Evolutionary conservation across 2,888 invertebrate genomes (phyloP).

Genomic region (Aphodius granarius): DNA sequence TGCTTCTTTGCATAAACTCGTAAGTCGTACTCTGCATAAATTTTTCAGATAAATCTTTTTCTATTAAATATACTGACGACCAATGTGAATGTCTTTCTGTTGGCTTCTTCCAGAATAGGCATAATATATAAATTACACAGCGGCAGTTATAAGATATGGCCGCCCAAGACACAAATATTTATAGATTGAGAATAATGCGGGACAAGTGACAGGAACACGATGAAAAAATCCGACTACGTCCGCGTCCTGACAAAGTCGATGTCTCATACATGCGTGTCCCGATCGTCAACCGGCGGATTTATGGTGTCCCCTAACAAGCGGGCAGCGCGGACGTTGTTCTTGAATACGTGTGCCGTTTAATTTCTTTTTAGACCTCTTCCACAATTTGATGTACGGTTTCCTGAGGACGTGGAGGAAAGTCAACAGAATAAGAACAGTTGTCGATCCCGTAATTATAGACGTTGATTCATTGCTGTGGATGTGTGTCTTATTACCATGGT

Average conservation of each 20-base stretch:
- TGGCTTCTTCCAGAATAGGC: not conserved
- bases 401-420: conserved; percentile 28
- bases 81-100: not conserved
- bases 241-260: conserved; percentile 16
- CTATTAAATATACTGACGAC: too few relatives aligned
- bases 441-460: not conserved
- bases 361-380: conserved; percentile 22
- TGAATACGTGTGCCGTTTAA: conserved; percentile 24
- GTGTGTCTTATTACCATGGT: not conserved
- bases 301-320: conserved; percentile 31
- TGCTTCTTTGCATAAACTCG: too few relatives aligned
- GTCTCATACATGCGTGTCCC: conserved; percentile 20
- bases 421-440: not conserved
- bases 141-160: not conserved
- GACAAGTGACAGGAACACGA: not conserved
- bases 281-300: conserved; percentile 26
- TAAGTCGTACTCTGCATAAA: too few relatives aligned
- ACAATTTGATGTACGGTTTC: conserved; percentile 35
- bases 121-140: not conserved
- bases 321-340: conserved; percentile 28
- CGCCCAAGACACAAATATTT: not conserved
- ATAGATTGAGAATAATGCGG: not conserved
- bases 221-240: conserved; percentile 14
- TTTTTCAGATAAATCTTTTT: too few relatives aligned
- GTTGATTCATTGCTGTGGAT: not conserved